phyloP scores from a whole-genome alignment of 2,113 vertebrate genomes.

The Bambusicola thoracicus region DNA sequence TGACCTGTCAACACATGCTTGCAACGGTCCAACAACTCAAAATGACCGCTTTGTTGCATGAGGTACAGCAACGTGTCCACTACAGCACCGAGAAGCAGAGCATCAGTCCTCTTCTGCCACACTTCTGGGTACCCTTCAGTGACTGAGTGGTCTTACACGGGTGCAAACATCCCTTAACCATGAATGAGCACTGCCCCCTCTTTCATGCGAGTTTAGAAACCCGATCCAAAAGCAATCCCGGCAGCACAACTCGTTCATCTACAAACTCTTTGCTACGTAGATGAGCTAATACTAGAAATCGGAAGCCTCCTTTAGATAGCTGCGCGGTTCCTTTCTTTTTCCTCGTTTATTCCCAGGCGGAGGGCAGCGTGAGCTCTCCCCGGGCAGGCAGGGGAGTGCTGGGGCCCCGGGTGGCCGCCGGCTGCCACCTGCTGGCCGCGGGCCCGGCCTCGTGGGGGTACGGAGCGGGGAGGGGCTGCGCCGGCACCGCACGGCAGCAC shows the following conservation, averaged over 20 bases:
- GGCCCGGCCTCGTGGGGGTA: too few relatives aligned
- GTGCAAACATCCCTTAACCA: background rate
- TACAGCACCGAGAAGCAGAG: background rate
- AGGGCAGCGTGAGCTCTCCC: background rate
- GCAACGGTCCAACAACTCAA: background rate
- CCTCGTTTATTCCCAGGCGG: background rate
- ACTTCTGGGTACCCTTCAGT: background rate
- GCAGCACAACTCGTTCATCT: accelerated
- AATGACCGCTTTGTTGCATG: background rate
- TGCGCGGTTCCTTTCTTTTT: background rate
- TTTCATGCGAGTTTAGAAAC: background rate
- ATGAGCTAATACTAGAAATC: accelerated
- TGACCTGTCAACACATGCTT: background rate
- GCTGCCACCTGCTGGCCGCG: background rate
- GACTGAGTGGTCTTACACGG: background rate
- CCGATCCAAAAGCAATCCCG: background rate
- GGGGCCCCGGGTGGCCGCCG: too few relatives aligned
- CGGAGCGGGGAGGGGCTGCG: too few relatives aligned
- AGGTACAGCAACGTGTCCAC: background rate
- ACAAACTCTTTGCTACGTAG: background rate
- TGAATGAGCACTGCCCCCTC: accelerated
- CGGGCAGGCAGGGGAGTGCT: too few relatives aligned
- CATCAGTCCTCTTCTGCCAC: background rate
- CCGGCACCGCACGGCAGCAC: too few relatives aligned
- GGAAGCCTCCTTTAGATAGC: background rate